Evolutionary conservation across 2,113 vertebrate species (phyloP), one percentile per base, ranked within the genome.

Genomic region (Electrona antarctica): DNA sequence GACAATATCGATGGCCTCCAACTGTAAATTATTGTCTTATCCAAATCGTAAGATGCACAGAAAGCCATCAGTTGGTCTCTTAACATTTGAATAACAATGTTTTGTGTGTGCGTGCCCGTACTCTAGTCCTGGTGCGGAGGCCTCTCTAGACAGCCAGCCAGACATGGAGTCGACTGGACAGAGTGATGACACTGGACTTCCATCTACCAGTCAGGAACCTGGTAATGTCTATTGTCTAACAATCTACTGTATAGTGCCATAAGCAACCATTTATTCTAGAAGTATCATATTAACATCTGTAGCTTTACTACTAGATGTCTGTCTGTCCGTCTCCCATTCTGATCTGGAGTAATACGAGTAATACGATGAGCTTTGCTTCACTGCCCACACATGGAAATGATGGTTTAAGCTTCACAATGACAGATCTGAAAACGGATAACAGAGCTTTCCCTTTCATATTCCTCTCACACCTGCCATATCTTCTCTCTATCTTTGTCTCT

Each of bases 151-250:
- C 61, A 95, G 95, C 70, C 96, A 96, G 77, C 88, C 95, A 72
- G 97, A 98, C 72, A 49, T 89, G 74, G 97, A 97, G 74, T 91
- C 96, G 65, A 78, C 93, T 52, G 96, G 94, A 71, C 94, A 95
- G 3, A 92, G 92, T 64, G 96, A 98, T 62, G 96, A 97, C 2
- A 93, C 94, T 29, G 95, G 95, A 10, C 94, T 98, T 70, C 96
- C 97, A 4, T 98, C 97, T 0, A 98, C 97, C 63, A 98, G 97
- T 89, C 97, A 98, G 80, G 97, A 98, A 67, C 95, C 96, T 63
- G 96, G 90, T 91, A 76, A 81, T 14, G 8, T 45, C 10, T 8
- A 21, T 21, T 21, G 21, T 33, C 9, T 1, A 33, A 33, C 29
- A 10, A 15, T 60, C 12, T 45, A 60, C n/a, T 45, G 15, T 46